Conservation (phyloP, 1,140 invertebrate species). For the Acromyrmex echinatior region DNA sequence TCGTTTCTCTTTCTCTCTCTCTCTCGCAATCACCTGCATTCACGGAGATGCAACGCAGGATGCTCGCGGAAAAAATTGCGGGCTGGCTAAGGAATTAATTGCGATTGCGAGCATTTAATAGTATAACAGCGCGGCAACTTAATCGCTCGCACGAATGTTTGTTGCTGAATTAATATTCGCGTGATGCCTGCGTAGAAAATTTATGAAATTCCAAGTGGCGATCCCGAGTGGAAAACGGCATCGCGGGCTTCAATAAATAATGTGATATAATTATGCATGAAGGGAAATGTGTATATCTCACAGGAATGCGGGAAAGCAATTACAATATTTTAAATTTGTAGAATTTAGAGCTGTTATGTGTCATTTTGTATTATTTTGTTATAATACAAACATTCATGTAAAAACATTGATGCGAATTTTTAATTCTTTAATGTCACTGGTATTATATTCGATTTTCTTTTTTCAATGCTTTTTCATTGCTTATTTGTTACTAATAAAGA, state of each 20-base stretch:
- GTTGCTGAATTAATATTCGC: slow-evolving; percentile 52
- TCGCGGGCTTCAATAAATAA: not conserved
- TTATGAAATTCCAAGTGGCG: slow-evolving; percentile 4
- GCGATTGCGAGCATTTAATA: slow-evolving; percentile 47
- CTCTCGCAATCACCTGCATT: not conserved
- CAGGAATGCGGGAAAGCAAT: not conserved
- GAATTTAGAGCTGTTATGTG: not conserved
- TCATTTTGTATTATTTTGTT: not conserved
- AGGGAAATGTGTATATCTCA: not conserved
- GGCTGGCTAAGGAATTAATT: slow-evolving; percentile 33
- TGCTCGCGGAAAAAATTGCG: not conserved
- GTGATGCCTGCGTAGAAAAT: slow-evolving; percentile 17
- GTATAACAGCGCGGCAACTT: not conserved
- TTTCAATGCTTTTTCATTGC: too few relatives aligned
- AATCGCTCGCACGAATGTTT: slow-evolving; percentile 26
- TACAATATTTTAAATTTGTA: not conserved
- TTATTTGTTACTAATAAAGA: too few relatives aligned
- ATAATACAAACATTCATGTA: not conserved
- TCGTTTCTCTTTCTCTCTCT: not conserved
- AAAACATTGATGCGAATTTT: too few relatives aligned
- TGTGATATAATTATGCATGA: not conserved
- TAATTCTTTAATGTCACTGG: too few relatives aligned
- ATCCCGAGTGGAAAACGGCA: not conserved
- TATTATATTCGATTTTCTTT: too few relatives aligned
- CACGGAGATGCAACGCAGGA: not conserved